phyloP scores from a whole-genome alignment of 2,888 invertebrate species.

The Pediacus dermestoides region DNA sequence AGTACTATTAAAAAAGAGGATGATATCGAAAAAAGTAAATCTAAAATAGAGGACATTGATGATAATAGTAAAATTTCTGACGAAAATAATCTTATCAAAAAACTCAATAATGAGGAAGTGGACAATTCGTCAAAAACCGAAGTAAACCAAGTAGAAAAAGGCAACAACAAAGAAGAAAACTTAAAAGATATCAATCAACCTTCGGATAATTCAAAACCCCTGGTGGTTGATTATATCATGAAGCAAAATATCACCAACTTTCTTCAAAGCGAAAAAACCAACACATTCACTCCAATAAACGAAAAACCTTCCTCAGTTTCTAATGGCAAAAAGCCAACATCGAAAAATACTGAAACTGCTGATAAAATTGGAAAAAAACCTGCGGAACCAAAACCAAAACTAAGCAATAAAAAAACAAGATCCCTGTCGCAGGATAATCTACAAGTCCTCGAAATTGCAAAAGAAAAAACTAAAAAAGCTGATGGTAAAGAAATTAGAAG shows the following conservation, averaged over 20 bases:
- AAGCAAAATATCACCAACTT: conserved; percentile 5
- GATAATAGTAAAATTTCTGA: conserved; percentile 9
- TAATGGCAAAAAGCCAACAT: conserved; percentile 6
- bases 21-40: conserved; percentile 1
- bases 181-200: too few species aligned
- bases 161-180: conserved; percentile 3
- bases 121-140: too few species aligned
- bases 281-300: neutral
- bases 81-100: neutral
- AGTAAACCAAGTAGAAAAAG: conserved; percentile 8
- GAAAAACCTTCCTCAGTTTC: conserved; percentile 1
- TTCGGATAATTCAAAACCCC: neutral
- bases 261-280: conserved; percentile 6
- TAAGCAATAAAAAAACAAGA: conserved; percentile 6
- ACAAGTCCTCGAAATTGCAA: conserved; percentile 3
- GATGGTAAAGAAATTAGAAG: conserved; percentile 5
- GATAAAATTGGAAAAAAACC: too few species aligned
- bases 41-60: conserved; percentile 9
- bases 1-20: conserved; percentile 3
- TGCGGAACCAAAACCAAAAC: neutral
- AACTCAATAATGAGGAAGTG: too few species aligned
- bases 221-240: too few species aligned
- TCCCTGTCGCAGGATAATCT: conserved; percentile 15
- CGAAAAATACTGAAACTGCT: too few species aligned
- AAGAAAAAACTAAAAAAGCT: conserved; percentile 8